Conservation (phyloP, 1,140 invertebrate species). For the Platyura marginata region DNA sequence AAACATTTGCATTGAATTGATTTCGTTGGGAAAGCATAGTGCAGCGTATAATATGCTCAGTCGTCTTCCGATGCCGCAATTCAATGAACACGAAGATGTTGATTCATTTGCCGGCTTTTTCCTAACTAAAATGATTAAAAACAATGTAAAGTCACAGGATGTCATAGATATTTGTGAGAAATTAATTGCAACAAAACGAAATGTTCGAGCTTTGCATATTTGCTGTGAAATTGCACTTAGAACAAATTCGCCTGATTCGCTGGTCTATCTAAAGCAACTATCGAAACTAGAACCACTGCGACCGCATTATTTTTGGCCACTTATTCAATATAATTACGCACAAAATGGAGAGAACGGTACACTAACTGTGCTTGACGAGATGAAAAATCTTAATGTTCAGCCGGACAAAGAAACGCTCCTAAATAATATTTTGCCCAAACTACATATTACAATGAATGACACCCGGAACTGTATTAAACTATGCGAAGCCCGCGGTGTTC, state of each 20-base stretch:
- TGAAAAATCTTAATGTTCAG: slow-evolving; percentile 21
- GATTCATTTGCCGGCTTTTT: slow-evolving; percentile 14
- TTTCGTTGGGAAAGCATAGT: slow-evolving; percentile 7
- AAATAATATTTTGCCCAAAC: slow-evolving; percentile 22
- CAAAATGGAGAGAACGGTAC: slow-evolving; percentile 14
- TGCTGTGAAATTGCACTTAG: slow-evolving; percentile 14
- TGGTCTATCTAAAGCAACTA: slow-evolving; percentile 12
- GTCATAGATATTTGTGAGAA: slow-evolving; percentile 12
- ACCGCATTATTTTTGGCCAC: slow-evolving; percentile 22
- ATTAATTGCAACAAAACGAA: slow-evolving; percentile 11
- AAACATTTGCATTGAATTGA: slow-evolving; percentile 14
- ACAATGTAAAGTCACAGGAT: slow-evolving; percentile 3
- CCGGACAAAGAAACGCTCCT: slow-evolving; percentile 25
- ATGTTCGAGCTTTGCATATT: slow-evolving; percentile 14
- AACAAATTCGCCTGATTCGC: slow-evolving; percentile 8
- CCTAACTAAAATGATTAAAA: slow-evolving; percentile 14
- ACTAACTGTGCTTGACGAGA: slow-evolving; percentile 17
- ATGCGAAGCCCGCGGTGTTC: slow-evolving; percentile 19
- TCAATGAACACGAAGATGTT: slow-evolving; percentile 14
- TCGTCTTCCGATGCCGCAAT: slow-evolving; percentile 11
- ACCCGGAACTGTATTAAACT: slow-evolving; percentile 15
- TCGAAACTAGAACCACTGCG: slow-evolving; percentile 11
- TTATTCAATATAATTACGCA: slow-evolving; percentile 10
- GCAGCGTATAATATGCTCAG: slow-evolving; percentile 9
- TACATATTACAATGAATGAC: slow-evolving; percentile 18